A percentile compares a stretch with the other conserved stretches of the same genome.
phyloP scores from a whole-genome alignment of 2,113 vertebrate species.

The Natator depressus region DNA sequence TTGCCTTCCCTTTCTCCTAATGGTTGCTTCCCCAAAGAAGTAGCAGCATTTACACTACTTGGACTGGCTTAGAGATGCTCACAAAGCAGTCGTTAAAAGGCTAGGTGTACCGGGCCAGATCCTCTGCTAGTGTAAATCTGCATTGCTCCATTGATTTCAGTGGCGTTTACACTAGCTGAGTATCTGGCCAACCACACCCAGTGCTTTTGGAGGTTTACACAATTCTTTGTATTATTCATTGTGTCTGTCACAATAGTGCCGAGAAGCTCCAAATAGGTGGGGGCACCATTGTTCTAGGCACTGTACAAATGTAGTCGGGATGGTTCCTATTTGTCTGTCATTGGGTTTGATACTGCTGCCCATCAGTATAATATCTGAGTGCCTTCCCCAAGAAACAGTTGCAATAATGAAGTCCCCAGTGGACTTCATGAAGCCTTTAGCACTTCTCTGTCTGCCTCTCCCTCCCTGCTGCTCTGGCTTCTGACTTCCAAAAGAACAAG shows the following conservation, averaged over 20 bases:
- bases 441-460: not conserved
- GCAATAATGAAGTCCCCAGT: not conserved
- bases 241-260: not conserved
- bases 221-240: not conserved
- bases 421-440: not conserved
- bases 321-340: not conserved
- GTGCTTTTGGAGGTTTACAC: not conserved
- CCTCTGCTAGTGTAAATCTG: not conserved
- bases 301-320: not conserved
- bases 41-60: not conserved
- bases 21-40: not conserved
- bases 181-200: not conserved
- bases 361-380: not conserved
- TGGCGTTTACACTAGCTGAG: not conserved
- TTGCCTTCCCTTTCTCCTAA: not conserved
- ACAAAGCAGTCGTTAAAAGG: not conserved
- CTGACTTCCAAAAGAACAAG: not conserved
- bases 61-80: not conserved
- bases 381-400: not conserved
- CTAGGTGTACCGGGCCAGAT: not conserved
- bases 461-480: not conserved
- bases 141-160: not conserved
- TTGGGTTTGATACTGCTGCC: not conserved
- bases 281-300: not conserved
- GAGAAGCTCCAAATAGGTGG: not conserved